Evolutionary conservation across 2,888 invertebrate species (phyloP).

Genomic region (Congeria kusceri): DNA sequence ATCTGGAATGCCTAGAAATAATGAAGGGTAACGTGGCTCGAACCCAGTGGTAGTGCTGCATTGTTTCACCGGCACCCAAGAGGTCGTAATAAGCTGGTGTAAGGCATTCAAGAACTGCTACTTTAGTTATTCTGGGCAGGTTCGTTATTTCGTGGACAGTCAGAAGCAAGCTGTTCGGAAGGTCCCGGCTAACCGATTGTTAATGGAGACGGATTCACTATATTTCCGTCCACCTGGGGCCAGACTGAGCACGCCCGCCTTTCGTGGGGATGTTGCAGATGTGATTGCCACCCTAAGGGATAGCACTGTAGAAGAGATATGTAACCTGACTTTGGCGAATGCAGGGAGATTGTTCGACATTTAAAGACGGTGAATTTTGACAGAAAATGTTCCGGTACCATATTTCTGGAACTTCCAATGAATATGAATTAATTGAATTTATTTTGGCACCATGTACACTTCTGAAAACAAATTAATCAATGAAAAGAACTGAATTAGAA

Average conservation of each 20-base stretch:
- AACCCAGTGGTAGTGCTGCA: neutral
- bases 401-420: too few species aligned
- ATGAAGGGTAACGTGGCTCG: too few species aligned
- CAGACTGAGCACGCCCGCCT: neutral
- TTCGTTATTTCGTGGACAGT: neutral
- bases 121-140: neutral
- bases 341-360: too few species aligned
- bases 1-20: too few species aligned
- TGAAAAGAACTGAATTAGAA: too few species aligned
- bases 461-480: too few species aligned
- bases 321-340: too few species aligned
- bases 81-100: neutral
- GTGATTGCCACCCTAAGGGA: neutral
- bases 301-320: too few species aligned
- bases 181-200: neutral
- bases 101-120: neutral
- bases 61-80: neutral
- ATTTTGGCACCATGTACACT: too few species aligned
- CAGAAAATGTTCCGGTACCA: too few species aligned
- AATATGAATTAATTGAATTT: too few species aligned
- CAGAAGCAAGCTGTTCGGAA: neutral
- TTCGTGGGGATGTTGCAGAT: neutral
- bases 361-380: too few species aligned
- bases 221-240: neutral
- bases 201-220: slow-evolving; percentile 1